phyloP scores from a whole-genome alignment of 2,888 invertebrate genomes.

The Dryobotodes eremita region DNA sequence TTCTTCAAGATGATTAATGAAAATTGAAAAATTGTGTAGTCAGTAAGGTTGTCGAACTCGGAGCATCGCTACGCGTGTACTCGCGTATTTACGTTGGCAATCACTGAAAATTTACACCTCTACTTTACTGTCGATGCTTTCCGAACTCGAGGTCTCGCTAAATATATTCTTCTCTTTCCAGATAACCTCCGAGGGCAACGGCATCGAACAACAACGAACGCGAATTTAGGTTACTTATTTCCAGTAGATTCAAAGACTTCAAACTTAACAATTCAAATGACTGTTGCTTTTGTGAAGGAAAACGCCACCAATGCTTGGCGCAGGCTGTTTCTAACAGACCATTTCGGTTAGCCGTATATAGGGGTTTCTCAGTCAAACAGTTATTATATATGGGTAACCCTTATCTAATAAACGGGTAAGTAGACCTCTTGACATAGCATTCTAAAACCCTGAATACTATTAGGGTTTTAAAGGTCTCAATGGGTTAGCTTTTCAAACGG shows the following conservation, averaged over 20 bases:
- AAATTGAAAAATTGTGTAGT: conserved; percentile 44
- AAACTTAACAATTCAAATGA: conserved; percentile 79
- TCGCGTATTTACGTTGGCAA: conserved; percentile 82
- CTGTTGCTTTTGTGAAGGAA: conserved; percentile 43
- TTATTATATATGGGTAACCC: no score
- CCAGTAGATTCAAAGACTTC: conserved; percentile 75
- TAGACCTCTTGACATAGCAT: background rate
- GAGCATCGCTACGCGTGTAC: conserved; percentile 75
- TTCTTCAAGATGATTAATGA: conserved; percentile 13
- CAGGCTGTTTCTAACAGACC: conserved; percentile 4
- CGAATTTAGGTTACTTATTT: conserved; percentile 81
- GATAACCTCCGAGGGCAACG: conserved; percentile 82
- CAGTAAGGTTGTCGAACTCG: conserved; percentile 80
- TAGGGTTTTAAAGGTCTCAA: background rate
- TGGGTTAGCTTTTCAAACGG: background rate
- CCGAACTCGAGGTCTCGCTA: conserved; percentile 79
- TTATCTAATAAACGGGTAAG: background rate
- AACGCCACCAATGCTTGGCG: conserved; percentile 23
- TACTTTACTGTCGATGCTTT: conserved; percentile 75
- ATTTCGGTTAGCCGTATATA: background rate
- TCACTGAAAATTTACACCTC: conserved; percentile 86
- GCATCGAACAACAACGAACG: conserved; percentile 79
- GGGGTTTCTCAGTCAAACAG: background rate
- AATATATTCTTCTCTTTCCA: conserved; percentile 79
- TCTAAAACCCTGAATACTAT: background rate